Percentiles rank a stretch among this genome's conserved stretches.
Conservation (phyloP, 2,888 invertebrate species). For the Venusia cambrica region DNA sequence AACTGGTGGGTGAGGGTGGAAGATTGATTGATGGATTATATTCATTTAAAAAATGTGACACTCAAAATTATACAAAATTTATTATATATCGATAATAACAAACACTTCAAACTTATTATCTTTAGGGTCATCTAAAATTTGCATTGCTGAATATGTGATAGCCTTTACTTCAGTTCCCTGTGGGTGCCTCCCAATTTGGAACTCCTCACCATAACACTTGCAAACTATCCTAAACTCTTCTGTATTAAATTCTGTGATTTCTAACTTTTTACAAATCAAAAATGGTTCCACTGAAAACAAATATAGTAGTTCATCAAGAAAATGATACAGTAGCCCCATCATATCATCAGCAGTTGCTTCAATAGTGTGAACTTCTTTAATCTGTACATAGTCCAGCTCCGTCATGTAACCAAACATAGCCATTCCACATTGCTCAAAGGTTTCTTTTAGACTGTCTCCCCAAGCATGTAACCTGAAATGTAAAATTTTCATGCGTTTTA, state of each 20-base stretch:
- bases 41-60: no score
- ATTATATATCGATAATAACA: constrained; percentile 96
- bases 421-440: constrained; percentile 96
- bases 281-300: constrained; percentile 95
- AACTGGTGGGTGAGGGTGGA: no score
- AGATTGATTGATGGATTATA: no score
- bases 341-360: constrained; percentile 95
- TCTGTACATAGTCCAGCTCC: constrained; percentile 91
- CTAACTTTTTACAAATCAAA: constrained; percentile 92
- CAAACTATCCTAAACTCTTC: constrained; percentile 91
- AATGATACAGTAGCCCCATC: constrained; percentile 93
- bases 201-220: constrained; percentile 95
- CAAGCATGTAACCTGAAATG: constrained; percentile 91
- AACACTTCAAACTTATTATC: constrained; percentile 91
- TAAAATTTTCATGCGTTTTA: no score
- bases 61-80: constrained; percentile 9
- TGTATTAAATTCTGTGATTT: constrained; percentile 92
- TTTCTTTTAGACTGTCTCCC: constrained; percentile 92
- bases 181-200: constrained; percentile 95
- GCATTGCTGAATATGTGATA: constrained; percentile 99
- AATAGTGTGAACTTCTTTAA: constrained; percentile 88
- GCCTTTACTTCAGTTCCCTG: constrained; percentile 99
- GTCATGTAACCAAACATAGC: constrained; percentile 99
- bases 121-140: constrained; percentile 88
- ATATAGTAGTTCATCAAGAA: constrained; percentile 96